Evolutionary conservation across 2,888 invertebrate species (phyloP).

Genomic region (Spialia ferax): DNA sequence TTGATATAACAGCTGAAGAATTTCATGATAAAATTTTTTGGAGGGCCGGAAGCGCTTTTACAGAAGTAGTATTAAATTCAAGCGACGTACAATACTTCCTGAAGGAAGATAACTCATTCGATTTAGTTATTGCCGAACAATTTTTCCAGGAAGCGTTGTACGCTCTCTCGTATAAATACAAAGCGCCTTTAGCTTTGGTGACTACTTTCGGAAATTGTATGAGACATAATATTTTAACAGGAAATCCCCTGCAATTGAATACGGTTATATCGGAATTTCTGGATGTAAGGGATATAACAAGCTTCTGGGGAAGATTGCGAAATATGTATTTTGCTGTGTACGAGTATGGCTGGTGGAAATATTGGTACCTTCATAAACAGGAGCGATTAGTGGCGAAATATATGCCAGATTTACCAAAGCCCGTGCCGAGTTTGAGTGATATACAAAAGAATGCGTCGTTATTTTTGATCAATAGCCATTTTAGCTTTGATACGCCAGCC

Average conservation of each 20-base stretch:
- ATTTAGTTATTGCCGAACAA: constrained; percentile 77
- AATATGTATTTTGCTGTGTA: constrained; percentile 77
- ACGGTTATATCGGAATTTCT: constrained; percentile 68
- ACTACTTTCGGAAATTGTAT: constrained; percentile 76
- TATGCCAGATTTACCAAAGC: constrained; percentile 60
- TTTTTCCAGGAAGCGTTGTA: constrained; percentile 78
- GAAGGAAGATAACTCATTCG: constrained; percentile 65
- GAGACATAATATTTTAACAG: constrained; percentile 66
- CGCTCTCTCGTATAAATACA: constrained; percentile 73
- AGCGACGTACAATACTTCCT: constrained; percentile 62
- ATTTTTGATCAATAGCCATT: constrained; percentile 79
- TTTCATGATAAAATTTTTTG: constrained; percentile 67
- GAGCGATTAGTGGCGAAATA: constrained; percentile 68
- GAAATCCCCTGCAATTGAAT: constrained; percentile 72
- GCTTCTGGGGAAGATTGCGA: constrained; percentile 76
- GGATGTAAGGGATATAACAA: constrained; percentile 76
- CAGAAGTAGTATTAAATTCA: constrained; percentile 66
- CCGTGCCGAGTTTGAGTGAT: constrained; percentile 69
- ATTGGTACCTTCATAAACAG: constrained; percentile 68
- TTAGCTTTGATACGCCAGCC: constrained; percentile 72
- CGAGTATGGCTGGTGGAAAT: constrained; percentile 70
- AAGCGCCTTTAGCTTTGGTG: constrained; percentile 68
- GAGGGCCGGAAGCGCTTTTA: constrained; percentile 66
- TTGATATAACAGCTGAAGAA: constrained; percentile 60
- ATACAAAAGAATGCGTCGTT: constrained; percentile 71